Evolutionary conservation across 2,797 vertebrate genomes (phyloP), one percentile per base, ranked within the genome.

Genomic region (Natrix natrix): DNA sequence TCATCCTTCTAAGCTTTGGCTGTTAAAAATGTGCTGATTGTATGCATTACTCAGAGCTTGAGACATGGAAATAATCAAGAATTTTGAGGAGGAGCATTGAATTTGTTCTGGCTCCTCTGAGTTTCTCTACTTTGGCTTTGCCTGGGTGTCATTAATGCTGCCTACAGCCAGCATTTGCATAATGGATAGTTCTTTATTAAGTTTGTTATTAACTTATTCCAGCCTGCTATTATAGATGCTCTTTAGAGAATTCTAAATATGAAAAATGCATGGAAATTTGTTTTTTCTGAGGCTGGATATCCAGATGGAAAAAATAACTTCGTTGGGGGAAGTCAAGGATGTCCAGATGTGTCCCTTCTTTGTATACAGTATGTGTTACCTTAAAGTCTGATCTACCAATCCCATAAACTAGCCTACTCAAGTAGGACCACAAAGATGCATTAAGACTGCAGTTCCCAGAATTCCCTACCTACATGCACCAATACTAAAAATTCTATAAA

Each of bases 201-300:
- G 13, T 32, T 61, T 32, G 22, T 90, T 24, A 86, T 92, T 92
- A 89, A 92, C 66, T 60, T 78, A 48, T 89, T 78, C n/a, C 74
- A 83, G 32, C 12, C 74, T 63, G 74, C 32, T 54, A 28, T 63
- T 63, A 57, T 26, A 43, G 48, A 17, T 90, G 22, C n/a, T 92
- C 92, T 90, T 90, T 63, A 28, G 88, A 92, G 92, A 90, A 92
- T 55, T 90, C 74, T 55, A 55, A 86, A 86, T 3, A 13, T 90
- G 91, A 55, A 92, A 90, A 63, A 92, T 32, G 43, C 59, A 56
- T 8, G 37, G 14, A 86, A 90, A 86, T 86, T 24, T 26, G 3
- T 56, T 86, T 63, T 60, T 92, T 78, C 74, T 63, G 92, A 22
- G 86, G 78, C 57, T 86, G 16, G 5, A 52, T 86, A 63, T 61